phyloP scores from a whole-genome alignment of 2,888 invertebrate genomes.

The Glyphotaelius pellucidus region DNA sequence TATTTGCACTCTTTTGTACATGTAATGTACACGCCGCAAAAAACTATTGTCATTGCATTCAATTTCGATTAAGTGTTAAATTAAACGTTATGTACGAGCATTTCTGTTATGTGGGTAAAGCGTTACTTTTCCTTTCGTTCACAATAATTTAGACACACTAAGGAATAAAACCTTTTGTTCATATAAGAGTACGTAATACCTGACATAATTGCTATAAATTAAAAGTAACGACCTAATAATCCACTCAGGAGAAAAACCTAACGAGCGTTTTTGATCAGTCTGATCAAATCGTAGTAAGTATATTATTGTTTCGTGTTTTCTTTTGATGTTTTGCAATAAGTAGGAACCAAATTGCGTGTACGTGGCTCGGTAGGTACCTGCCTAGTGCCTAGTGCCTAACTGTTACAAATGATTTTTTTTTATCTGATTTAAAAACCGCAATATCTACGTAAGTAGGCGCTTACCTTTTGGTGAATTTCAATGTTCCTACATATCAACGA shows the following conservation, averaged over 20 bases:
- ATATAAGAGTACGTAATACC: not conserved
- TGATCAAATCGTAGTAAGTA: not conserved
- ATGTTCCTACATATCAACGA: not conserved
- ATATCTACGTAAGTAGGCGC: not conserved
- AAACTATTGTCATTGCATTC: not conserved
- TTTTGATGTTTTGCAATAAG: not conserved
- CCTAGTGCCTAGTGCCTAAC: not conserved
- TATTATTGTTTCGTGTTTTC: not conserved
- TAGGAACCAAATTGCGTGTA: not conserved
- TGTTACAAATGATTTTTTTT: not conserved
- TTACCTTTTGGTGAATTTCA: not conserved
- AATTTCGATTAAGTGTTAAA: slow-evolving; percentile 30
- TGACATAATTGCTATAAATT: not conserved
- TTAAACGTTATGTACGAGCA: not conserved
- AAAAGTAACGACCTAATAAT: not conserved
- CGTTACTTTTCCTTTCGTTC: not conserved
- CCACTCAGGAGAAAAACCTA: not conserved
- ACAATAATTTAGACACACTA: not conserved
- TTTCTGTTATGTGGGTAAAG: not conserved
- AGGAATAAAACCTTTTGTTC: not conserved
- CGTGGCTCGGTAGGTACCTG: not conserved
- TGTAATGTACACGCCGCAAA: not conserved
- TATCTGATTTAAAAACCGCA: not conserved
- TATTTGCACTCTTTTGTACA: not conserved
- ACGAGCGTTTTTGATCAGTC: not conserved